Conservation (phyloP, 2,888 invertebrate species). For the Anticlea derivata region DNA sequence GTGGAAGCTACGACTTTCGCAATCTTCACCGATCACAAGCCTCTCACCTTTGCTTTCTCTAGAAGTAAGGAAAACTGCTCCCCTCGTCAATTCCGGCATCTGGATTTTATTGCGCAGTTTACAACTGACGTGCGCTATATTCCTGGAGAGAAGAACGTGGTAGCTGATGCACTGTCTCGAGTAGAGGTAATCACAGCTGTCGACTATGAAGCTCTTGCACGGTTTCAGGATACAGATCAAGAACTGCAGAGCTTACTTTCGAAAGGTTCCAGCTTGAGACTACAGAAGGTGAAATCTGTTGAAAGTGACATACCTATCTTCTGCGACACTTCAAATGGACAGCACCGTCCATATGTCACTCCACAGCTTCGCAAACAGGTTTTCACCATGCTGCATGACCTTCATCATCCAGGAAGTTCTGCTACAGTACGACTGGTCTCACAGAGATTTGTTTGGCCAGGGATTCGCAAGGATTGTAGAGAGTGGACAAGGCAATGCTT, state of each 20-base stretch:
- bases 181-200: background rate
- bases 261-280: background rate
- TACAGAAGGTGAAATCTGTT: background rate
- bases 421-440: background rate
- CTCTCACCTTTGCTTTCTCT: background rate
- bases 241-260: background rate
- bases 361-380: background rate
- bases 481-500: background rate
- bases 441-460: background rate
- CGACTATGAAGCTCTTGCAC: background rate
- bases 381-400: background rate
- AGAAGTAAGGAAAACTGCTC: background rate
- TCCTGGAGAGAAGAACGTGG: background rate
- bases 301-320: background rate
- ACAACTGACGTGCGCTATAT: background rate
- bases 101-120: conserved; percentile 1
- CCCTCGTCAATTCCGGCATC: background rate
- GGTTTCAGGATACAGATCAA: background rate
- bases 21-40: conserved; percentile 2
- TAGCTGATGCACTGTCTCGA: background rate
- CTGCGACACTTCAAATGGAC: background rate
- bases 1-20: conserved; percentile 1
- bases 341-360: background rate
- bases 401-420: background rate
- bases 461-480: too few species aligned